Conservation (phyloP, 2,113 vertebrate genomes). For the Dasyurus viverrinus region DNA sequence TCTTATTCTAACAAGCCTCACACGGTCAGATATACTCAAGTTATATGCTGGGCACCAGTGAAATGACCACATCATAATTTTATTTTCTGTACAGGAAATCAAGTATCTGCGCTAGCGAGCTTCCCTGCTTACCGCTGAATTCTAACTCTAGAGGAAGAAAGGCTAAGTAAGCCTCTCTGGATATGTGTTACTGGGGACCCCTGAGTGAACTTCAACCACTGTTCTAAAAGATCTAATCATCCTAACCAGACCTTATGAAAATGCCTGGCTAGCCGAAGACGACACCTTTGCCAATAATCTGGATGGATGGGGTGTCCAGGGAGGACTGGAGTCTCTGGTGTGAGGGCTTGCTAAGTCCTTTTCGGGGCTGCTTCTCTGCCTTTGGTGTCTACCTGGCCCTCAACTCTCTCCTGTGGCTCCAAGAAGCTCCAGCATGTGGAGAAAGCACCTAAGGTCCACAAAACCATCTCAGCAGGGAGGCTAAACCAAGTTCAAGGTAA, state of each 20-base stretch:
- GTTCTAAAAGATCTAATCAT: slow-evolving; percentile 15
- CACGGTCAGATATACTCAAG: background rate
- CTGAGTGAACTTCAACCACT: slow-evolving; percentile 10
- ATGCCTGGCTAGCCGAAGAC: background rate
- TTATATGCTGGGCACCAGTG: background rate
- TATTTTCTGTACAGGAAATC: background rate
- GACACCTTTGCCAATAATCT: background rate
- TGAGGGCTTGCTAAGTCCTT: too few species aligned
- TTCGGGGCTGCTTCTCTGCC: too few species aligned
- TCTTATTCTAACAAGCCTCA: background rate
- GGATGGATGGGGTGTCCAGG: background rate
- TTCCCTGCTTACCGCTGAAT: background rate
- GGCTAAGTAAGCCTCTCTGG: background rate
- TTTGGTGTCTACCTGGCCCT: background rate
- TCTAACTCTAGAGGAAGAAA: background rate
- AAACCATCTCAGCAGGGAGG: background rate
- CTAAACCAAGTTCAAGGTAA: background rate
- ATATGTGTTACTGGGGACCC: background rate
- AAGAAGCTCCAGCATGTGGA: background rate
- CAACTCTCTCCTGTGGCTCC: background rate
- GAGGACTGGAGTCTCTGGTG: too few species aligned
- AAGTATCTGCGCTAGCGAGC: background rate
- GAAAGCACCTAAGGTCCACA: too few species aligned
- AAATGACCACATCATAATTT: background rate
- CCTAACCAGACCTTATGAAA: slow-evolving; percentile 13